These are phyloP conservation scores for Ceratosolen solmsi DNA, from an alignment of 1,140 invertebrate species.

Conservation along the genomic window DNA sequence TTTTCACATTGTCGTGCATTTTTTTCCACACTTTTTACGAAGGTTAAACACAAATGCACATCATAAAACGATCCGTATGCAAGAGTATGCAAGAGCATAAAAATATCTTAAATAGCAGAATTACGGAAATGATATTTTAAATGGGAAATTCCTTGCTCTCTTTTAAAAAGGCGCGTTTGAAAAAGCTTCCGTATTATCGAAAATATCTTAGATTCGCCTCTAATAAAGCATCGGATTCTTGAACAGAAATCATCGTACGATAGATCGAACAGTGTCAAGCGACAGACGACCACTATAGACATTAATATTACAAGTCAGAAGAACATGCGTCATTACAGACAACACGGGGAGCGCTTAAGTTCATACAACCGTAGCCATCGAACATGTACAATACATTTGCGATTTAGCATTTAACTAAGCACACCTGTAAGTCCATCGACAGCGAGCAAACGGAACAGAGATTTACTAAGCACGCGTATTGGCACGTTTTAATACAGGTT, in stretches of 20 bases:
- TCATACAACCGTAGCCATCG: not conserved
- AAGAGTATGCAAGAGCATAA: too few species aligned
- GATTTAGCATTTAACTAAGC: not conserved
- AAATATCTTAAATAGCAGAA: too few species aligned
- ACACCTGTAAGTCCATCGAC: not conserved
- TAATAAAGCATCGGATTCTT: too few species aligned
- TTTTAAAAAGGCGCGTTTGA: not conserved
- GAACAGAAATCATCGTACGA: not conserved
- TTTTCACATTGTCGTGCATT: not conserved
- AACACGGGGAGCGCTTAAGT: too few species aligned
- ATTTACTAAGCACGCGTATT: not conserved
- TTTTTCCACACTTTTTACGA: too few species aligned
- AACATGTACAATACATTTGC: not conserved
- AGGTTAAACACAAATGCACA: too few species aligned
- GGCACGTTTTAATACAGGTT: not conserved
- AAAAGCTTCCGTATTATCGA: not conserved
- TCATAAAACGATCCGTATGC: too few species aligned
- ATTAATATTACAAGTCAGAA: not conserved
- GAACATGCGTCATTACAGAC: not conserved
- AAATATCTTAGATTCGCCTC: too few species aligned
- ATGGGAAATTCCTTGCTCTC: too few species aligned
- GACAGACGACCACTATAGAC: not conserved
- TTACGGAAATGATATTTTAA: too few species aligned
- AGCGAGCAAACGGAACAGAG: not conserved
- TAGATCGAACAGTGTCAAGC: not conserved